phyloP scores from a whole-genome alignment of 2,888 invertebrate genomes.

The Biston betularia region DNA sequence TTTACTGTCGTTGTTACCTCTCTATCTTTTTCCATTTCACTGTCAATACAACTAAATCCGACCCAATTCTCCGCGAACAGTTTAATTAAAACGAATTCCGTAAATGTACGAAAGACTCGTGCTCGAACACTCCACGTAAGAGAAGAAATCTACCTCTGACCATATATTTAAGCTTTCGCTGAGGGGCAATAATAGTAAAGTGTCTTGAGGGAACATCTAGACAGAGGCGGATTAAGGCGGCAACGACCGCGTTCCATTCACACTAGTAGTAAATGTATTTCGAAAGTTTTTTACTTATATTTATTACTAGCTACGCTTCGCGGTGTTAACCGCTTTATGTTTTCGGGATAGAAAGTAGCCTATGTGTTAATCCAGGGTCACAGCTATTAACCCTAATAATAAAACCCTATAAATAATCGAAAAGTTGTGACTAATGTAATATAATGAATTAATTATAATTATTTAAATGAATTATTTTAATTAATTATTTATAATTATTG shows the following conservation, averaged over 20 bases:
- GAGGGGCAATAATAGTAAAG: conserved; percentile 75
- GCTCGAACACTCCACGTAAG: conserved; percentile 47
- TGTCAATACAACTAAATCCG: conserved; percentile 1
- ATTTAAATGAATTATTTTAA: too few relatives aligned
- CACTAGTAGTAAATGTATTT: neutral
- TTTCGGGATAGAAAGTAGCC: too few relatives aligned
- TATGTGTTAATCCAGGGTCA: too few relatives aligned
- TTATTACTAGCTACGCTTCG: too few relatives aligned
- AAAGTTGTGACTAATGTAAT: too few relatives aligned
- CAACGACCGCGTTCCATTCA: neutral
- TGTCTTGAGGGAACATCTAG: conserved; percentile 63
- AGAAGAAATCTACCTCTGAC: conserved; percentile 62
- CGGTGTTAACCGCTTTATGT: too few relatives aligned
- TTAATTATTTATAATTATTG: too few relatives aligned
- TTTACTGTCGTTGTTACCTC: neutral
- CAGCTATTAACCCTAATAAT: too few relatives aligned
- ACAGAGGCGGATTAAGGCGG: conserved; percentile 47
- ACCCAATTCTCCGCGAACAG: conserved; percentile 25
- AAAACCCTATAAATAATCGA: too few relatives aligned
- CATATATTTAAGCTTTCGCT: conserved; percentile 66
- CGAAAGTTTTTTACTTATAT: neutral
- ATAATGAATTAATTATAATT: too few relatives aligned
- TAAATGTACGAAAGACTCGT: conserved; percentile 27
- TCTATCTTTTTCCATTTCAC: conserved; percentile 1
- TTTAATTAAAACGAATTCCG: conserved; percentile 59